Evolutionary conservation across 2,797 vertebrate genomes (phyloP).

Genomic region (Lithobates sylvaticus): DNA sequence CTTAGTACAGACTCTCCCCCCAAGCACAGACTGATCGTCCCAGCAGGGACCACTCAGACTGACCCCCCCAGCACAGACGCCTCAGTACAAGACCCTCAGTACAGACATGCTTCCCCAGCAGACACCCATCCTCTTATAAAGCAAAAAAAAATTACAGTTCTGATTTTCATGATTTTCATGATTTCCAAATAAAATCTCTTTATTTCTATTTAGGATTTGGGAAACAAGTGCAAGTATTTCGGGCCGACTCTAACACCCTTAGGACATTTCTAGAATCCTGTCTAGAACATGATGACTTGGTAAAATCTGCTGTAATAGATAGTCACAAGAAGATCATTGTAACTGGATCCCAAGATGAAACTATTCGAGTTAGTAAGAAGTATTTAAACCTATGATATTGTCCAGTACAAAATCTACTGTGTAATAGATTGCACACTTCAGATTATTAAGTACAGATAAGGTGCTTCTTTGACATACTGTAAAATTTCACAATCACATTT

Average conservation of each 20-base stretch:
- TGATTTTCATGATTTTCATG: background rate
- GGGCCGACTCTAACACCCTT: conserved; percentile 68
- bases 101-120: too few species aligned
- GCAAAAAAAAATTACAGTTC: background rate
- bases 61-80: too few species aligned
- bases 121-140: background rate
- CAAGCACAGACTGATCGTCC: too few species aligned
- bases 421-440: background rate
- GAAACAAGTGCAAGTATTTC: conserved; percentile 71
- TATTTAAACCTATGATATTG: background rate
- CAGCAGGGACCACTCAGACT: too few species aligned
- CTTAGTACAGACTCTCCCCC: too few species aligned
- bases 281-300: conserved; percentile 74
- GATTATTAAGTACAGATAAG: background rate
- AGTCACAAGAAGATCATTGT: conserved; percentile 71
- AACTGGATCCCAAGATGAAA: conserved; percentile 79
- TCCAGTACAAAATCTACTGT: background rate
- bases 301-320: conserved; percentile 74
- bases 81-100: too few species aligned
- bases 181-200: background rate
- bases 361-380: conserved; percentile 76
- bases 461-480: background rate
- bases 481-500: background rate
- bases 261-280: conserved; percentile 70
- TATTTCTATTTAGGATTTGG: conserved; percentile 73